These are phyloP conservation scores for Drosophila pandora DNA, from an alignment of 1,140 invertebrate genomes.

Conservation along the genomic window DNA sequence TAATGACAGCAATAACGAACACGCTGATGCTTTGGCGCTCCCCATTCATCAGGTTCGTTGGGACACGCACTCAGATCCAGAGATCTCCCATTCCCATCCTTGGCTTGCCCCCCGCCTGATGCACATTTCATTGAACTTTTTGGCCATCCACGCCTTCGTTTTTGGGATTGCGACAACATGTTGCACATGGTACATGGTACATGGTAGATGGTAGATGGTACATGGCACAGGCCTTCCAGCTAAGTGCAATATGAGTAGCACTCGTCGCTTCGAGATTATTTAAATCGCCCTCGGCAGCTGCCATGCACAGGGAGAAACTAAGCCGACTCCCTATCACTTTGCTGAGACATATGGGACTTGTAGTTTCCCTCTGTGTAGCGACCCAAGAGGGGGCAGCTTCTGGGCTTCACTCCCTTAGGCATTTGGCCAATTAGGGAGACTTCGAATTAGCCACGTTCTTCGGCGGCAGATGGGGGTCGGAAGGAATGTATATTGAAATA, in stretches of 20 bases:
- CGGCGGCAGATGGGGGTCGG: conserved; percentile 17
- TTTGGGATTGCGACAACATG: conserved; percentile 69
- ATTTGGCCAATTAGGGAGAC: conserved; percentile 21
- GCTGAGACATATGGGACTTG: not conserved
- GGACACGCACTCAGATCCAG: conserved; percentile 40
- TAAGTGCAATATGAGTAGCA: conserved; percentile 80
- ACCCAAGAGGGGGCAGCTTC: conserved; percentile 1
- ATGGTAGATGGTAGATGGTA: conserved; percentile 4
- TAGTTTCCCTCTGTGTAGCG: conserved; percentile 6
- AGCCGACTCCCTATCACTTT: not conserved
- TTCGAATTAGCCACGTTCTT: conserved; percentile 40
- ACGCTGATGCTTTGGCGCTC: conserved; percentile 72
- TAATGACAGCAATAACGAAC: conserved; percentile 80
- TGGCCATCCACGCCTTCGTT: conserved; percentile 38
- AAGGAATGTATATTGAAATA: conserved; percentile 9
- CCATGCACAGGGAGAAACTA: conserved; percentile 2
- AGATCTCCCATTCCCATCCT: conserved; percentile 3
- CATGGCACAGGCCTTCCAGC: conserved; percentile 28
- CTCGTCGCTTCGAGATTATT: conserved; percentile 71
- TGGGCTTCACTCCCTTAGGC: not conserved
- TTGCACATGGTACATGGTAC: conserved; percentile 74
- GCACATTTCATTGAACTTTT: conserved; percentile 68
- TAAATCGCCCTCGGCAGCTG: conserved; percentile 59
- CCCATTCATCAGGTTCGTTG: conserved; percentile 77
- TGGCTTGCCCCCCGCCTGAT: conserved; percentile 2